A percentile compares a stretch with the other conserved stretches of the same genome.
phyloP scores from a whole-genome alignment of 2,113 vertebrate genomes.

The Egretta garzetta region DNA sequence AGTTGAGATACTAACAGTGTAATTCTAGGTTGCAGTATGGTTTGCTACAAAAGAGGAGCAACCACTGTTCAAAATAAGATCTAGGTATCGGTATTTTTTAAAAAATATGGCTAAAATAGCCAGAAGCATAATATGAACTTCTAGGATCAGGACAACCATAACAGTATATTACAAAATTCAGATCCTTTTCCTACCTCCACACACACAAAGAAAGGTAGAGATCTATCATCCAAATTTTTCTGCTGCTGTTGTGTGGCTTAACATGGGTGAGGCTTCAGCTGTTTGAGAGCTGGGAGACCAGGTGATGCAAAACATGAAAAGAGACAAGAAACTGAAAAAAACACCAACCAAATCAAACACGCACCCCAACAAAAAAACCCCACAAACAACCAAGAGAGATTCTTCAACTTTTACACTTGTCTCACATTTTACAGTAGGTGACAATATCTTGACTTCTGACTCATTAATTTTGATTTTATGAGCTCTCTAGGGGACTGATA shows the following conservation, averaged over 20 bases:
- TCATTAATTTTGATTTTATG: neutral
- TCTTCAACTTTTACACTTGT: neutral
- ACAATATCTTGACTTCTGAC: neutral
- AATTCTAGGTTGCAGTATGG: neutral
- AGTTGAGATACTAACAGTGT: neutral
- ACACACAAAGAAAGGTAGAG: neutral
- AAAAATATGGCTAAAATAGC: neutral
- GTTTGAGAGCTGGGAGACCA: neutral
- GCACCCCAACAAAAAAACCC: neutral
- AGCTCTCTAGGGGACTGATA: neutral
- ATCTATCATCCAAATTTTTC: neutral
- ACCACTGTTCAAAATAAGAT: neutral
- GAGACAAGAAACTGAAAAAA: neutral
- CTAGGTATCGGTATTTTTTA: neutral
- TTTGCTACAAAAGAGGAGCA: neutral
- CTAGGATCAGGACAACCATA: neutral
- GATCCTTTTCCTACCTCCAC: neutral
- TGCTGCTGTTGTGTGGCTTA: neutral
- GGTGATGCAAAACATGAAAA: neutral
- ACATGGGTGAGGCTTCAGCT: neutral
- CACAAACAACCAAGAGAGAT: neutral
- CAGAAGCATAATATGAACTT: neutral
- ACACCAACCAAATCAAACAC: neutral
- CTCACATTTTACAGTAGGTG: neutral
- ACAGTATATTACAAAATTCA: neutral